phyloP scores from a whole-genome alignment of 92 coral and sea anemone genomes.

The Palythoa caribaeorum region DNA sequence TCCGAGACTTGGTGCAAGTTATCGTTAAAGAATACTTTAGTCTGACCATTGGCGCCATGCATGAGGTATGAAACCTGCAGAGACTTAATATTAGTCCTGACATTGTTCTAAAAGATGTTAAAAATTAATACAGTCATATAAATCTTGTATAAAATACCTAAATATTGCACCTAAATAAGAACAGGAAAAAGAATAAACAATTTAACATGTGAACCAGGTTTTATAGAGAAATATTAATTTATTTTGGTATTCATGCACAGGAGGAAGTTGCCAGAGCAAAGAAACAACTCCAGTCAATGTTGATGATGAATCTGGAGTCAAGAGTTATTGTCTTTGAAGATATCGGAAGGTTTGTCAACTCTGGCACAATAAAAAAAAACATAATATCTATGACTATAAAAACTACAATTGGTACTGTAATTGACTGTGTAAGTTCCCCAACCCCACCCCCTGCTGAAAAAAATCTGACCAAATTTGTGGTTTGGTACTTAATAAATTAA shows the following conservation, averaged over 20 bases:
- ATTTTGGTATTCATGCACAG: constrained; percentile 44
- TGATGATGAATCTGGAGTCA: constrained; percentile 99
- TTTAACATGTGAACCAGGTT: too few species aligned
- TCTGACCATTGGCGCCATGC: constrained; percentile 71
- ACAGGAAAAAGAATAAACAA: too few species aligned
- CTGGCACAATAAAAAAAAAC: neutral
- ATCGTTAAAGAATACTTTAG: constrained; percentile 85
- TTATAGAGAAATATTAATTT: neutral
- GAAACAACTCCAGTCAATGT: constrained; percentile 98
- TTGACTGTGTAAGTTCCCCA: too few species aligned
- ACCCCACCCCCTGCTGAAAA: too few species aligned
- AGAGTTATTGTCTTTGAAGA: constrained; percentile 97
- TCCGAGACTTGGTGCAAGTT: constrained; percentile 87
- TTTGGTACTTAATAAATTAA: too few species aligned
- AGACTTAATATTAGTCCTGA: neutral
- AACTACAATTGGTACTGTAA: too few species aligned
- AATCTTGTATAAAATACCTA: too few species aligned
- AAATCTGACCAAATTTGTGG: too few species aligned
- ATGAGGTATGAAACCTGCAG: constrained; percentile 64
- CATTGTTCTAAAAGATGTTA: too few species aligned
- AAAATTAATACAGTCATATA: too few species aligned
- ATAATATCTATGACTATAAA: too few species aligned
- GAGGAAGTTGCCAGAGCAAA: constrained; percentile 95
- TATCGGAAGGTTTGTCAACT: constrained; percentile 82
- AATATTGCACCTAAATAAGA: too few species aligned